Percentiles rank a stretch among this genome's conserved stretches.
These are phyloP conservation scores for Spicauda simplicius DNA, from an alignment of 2,888 invertebrate genomes.

Conservation along the genomic window DNA sequence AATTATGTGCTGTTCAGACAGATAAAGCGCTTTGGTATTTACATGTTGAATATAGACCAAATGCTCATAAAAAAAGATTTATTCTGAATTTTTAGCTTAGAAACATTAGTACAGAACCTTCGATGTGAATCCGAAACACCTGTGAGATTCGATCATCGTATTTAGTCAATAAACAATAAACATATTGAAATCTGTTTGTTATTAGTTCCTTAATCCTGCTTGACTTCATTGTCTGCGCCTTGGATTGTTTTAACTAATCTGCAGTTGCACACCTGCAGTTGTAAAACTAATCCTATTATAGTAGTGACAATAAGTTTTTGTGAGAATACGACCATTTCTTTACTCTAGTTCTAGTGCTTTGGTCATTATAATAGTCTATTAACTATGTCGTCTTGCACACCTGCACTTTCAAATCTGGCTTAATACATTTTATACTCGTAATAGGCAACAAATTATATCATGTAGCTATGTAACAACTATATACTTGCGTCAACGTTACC, in stretches of 20 bases:
- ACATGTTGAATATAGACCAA: no score
- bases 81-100: no score
- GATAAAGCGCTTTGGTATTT: no score
- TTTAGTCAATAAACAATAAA: slow-evolving; percentile 28
- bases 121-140: slow-evolving; percentile 4
- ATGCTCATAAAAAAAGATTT: no score
- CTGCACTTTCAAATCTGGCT: no score
- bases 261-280: slow-evolving; percentile 62
- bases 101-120: not conserved
- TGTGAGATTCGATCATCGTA: not conserved
- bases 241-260: slow-evolving; percentile 50
- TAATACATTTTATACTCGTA: no score
- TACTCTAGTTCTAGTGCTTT: slow-evolving; percentile 2
- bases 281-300: slow-evolving; percentile 49
- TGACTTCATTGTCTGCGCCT: slow-evolving; percentile 16
- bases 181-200: slow-evolving; percentile 17
- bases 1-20: no score
- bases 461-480: no score
- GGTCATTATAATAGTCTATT: no score
- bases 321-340: not conserved
- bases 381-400: no score
- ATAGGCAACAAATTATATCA: no score
- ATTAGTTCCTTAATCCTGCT: slow-evolving; percentile 5
- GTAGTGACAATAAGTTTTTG: not conserved
- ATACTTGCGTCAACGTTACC: no score